Evolutionary conservation across 2,797 vertebrate species (phyloP).

Genomic region (Sebastes paucispinis): DNA sequence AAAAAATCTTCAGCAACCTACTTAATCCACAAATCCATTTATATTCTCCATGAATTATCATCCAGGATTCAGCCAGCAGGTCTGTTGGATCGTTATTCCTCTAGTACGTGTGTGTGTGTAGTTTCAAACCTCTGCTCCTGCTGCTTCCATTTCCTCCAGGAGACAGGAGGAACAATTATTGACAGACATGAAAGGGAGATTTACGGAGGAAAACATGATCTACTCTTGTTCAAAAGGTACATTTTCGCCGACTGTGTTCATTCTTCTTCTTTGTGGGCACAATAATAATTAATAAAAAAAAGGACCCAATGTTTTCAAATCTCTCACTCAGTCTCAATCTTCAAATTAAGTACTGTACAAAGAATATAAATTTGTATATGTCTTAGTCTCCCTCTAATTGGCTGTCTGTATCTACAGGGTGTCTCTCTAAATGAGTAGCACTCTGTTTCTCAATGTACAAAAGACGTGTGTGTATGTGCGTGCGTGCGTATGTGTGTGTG

Average conservation of each 20-base stretch:
- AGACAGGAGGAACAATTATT: neutral
- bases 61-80: neutral
- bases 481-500: slow-evolving; percentile 5
- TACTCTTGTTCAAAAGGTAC: neutral
- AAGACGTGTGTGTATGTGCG: slow-evolving; percentile 13
- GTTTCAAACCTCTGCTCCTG: neutral
- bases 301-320: neutral
- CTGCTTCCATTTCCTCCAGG: neutral
- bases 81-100: neutral
- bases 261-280: neutral
- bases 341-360: neutral
- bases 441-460: neutral
- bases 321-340: neutral
- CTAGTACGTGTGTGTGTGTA: neutral
- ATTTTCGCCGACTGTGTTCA: neutral
- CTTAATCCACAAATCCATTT: neutral
- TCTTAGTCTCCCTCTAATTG: slow-evolving; percentile 17
- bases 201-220: neutral
- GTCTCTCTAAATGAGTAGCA: slow-evolving; percentile 2
- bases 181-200: neutral
- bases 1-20: neutral
- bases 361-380: neutral
- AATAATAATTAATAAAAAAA: neutral
- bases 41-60: neutral
- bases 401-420: neutral